Base-by-base conservation (phyloP, 2,888 invertebrate species). In the Nomada flava region DNA sequence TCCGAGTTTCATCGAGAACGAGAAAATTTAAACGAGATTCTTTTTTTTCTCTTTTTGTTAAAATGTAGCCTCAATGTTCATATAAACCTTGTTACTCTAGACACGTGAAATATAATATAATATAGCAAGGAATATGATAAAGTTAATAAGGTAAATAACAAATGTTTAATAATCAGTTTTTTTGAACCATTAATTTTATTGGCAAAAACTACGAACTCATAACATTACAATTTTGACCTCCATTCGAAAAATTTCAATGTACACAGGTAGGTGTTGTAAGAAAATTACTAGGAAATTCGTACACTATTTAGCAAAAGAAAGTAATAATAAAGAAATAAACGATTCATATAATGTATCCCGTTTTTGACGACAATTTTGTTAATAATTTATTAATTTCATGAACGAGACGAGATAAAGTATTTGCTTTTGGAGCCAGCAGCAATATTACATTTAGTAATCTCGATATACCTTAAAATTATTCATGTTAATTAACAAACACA, bases 1-100 rank as follows among this genome's bases (percentile, higher is more conserved):
- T 57, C 42, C 36, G 23, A 62, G 44, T 79, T 76, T 76, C 29
- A 69, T 57, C 23, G 53, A 60, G 36, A 23, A 57, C 44, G 13
- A 44, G 18, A 26, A 59, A 59, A 57, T 64, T 59, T 53, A 23
- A 29, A 73, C 9, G 18, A 20, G 29, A 74, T 68, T 47, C 55
- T 63, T 57, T 72, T 53, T 18, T 47, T 74, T 55, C 36, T 36
- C 36, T 36, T 36, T 36, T 36, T 36, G 36, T 36, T 36, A 36
- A 36, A 36, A 5, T 36, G 36, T 36, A 36, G 36, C 36, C 36
- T 36, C 36, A 36, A 36, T 36, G 36, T 36, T 36, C 36, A 36
- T 36, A 36, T 36, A 5, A 36, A 36, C 36, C 36, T 36, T 36
- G 36, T 9, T 36, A 36, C 36, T 36, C 36, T 36, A 36, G 36